Conservation (phyloP, 2,888 invertebrate genomes). For the Eumerus sabulonum region DNA sequence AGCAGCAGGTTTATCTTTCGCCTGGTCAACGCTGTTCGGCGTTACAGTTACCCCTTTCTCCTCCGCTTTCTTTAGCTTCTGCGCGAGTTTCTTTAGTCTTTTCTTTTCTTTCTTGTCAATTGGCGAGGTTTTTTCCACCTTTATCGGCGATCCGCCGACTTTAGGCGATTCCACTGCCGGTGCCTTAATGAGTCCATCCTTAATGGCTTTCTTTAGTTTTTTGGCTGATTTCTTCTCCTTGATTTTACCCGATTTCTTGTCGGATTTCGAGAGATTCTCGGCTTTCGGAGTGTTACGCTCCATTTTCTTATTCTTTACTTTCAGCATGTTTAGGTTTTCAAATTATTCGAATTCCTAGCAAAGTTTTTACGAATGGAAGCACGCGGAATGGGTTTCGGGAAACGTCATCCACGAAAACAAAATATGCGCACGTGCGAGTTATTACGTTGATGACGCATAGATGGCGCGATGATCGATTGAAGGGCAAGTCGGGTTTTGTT, state of each 20-base stretch:
- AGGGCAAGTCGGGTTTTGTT: not conserved
- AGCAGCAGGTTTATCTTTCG: not conserved
- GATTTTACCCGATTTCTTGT: slow-evolving; percentile 1
- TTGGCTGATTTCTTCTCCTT: slow-evolving; percentile 2
- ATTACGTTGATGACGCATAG: not conserved
- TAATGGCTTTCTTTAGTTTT: slow-evolving; percentile 16
- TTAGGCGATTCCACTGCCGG: not conserved
- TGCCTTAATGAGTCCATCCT: slow-evolving; percentile 7
- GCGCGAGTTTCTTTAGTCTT: slow-evolving; percentile 9
- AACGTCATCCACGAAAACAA: not conserved
- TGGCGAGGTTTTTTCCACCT: not conserved
- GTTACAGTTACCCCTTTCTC: not conserved
- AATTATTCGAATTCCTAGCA: not conserved
- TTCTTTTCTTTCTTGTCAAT: slow-evolving; percentile 10
- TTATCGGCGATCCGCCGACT: not conserved
- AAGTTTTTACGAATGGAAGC: not conserved
- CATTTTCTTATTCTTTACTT: slow-evolving; percentile 3
- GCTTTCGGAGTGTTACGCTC: slow-evolving; percentile 4
- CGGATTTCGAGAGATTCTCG: not conserved
- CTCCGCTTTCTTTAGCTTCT: not conserved
- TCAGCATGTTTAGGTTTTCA: slow-evolving; percentile 16
- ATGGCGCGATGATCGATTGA: not conserved
- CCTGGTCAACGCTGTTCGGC: not conserved
- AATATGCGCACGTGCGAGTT: slow-evolving; percentile 3
- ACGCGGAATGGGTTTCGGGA: slow-evolving; percentile 17